Evolutionary conservation across 1,140 invertebrate genomes (phyloP).

Genomic region (Pseudomyrmex flavicornis): DNA sequence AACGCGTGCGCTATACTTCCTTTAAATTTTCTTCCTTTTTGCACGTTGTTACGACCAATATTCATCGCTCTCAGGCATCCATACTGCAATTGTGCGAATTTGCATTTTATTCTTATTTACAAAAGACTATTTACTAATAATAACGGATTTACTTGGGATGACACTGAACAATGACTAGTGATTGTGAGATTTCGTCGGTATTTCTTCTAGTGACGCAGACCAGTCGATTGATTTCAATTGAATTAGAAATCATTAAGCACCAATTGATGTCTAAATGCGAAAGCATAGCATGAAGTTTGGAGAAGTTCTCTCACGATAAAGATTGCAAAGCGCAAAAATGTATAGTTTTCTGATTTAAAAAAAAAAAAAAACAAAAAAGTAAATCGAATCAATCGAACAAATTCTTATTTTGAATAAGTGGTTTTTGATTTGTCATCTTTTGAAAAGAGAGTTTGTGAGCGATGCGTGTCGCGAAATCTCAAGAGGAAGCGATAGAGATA

Average conservation of each 20-base stretch:
- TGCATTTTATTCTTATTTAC: background rate
- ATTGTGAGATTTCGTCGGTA: constrained; percentile 31
- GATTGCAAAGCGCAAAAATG: background rate
- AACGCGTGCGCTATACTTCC: constrained; percentile 32
- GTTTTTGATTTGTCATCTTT: too few relatives aligned
- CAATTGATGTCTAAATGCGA: constrained; percentile 40
- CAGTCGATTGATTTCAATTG: constrained; percentile 48
- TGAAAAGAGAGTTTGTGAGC: too few relatives aligned
- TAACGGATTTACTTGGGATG: constrained; percentile 25
- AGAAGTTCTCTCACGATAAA: background rate
- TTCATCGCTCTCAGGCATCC: background rate
- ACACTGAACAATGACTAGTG: constrained; percentile 29
- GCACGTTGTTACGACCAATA: constrained; percentile 6
- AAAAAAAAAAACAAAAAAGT: too few relatives aligned
- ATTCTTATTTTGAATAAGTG: too few relatives aligned
- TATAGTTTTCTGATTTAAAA: too few relatives aligned
- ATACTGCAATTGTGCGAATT: background rate
- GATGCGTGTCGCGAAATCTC: background rate
- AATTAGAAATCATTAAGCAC: constrained; percentile 32
- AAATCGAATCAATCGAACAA: too few relatives aligned
- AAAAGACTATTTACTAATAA: constrained; percentile 19
- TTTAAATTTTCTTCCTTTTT: constrained; percentile 9
- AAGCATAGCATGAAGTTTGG: constrained; percentile 35
- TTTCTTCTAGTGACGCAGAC: constrained; percentile 15
- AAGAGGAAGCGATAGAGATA: constrained; percentile 20